These are phyloP conservation scores for Drosophila percnosoma DNA, from an alignment of 2,888 invertebrate species.

Conservation along the genomic window DNA sequence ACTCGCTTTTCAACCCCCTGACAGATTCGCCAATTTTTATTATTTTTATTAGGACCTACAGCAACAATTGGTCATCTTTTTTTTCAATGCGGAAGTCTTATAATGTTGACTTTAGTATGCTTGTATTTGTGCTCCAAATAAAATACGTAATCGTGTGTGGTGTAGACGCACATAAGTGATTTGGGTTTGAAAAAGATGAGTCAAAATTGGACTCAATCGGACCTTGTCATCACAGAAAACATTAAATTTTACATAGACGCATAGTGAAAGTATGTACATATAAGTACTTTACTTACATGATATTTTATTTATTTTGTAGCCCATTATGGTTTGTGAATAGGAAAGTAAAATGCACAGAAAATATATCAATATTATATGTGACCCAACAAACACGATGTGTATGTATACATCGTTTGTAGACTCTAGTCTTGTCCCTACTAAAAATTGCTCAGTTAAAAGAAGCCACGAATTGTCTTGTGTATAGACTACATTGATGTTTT, in stretches of 20 bases:
- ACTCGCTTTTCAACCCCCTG: slow-evolving; percentile 26
- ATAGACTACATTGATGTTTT: neutral
- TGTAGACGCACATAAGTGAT: slow-evolving; percentile 24
- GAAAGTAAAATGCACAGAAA: neutral
- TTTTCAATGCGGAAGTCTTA: slow-evolving; percentile 64
- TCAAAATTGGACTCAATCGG: slow-evolving; percentile 33
- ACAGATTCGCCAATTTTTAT: slow-evolving; percentile 45
- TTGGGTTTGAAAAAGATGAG: slow-evolving; percentile 26
- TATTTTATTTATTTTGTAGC: neutral
- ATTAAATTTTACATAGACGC: slow-evolving; percentile 10
- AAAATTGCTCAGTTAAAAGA: neutral
- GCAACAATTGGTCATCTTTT: slow-evolving; percentile 55
- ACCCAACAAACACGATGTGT: neutral
- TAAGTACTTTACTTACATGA: neutral
- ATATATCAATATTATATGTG: neutral
- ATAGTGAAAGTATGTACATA: slow-evolving; percentile 28
- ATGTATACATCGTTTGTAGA: neutral
- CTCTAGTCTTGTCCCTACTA: neutral
- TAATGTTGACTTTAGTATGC: slow-evolving; percentile 17
- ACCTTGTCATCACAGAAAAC: slow-evolving; percentile 15
- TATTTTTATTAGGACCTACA: slow-evolving; percentile 23
- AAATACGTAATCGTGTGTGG: slow-evolving; percentile 43
- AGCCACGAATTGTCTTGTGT: neutral
- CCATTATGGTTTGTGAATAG: neutral
- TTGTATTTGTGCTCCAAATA: slow-evolving; percentile 42